phyloP scores from a whole-genome alignment of 2,797 vertebrate genomes.

The Pseudochirops corinnae region DNA sequence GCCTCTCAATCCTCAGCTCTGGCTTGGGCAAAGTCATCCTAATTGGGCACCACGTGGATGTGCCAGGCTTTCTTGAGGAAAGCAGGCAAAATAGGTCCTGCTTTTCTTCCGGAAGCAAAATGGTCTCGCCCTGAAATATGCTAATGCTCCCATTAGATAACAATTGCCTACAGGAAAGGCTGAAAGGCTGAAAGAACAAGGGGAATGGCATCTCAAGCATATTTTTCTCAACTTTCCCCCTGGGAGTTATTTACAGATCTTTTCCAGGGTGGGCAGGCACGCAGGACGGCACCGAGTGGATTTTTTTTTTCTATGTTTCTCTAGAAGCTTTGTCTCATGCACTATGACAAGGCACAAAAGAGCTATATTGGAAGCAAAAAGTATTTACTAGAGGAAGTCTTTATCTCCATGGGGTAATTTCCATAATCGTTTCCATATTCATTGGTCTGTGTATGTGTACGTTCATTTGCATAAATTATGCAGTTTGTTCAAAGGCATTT shows the following conservation, averaged over 20 bases:
- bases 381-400: constrained; percentile 26
- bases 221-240: background rate
- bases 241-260: constrained; percentile 50
- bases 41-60: background rate
- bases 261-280: constrained; percentile 1
- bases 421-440: constrained; percentile 42
- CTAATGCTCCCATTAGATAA: constrained; percentile 56
- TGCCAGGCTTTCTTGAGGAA: constrained; percentile 7
- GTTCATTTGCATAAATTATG: constrained; percentile 57
- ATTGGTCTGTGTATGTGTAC: constrained; percentile 22
- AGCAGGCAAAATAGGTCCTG: constrained; percentile 11
- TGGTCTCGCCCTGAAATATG: background rate
- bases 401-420: constrained; percentile 16
- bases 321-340: constrained; percentile 34
- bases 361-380: constrained; percentile 41
- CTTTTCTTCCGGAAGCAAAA: constrained; percentile 45
- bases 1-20: constrained; percentile 59
- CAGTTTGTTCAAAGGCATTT: constrained; percentile 10
- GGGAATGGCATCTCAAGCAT: constrained; percentile 32
- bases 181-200: constrained; percentile 51
- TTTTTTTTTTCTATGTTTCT: constrained; percentile 7
- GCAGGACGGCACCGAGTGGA: background rate
- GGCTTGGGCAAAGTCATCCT: constrained; percentile 7
- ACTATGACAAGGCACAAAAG: constrained; percentile 43
- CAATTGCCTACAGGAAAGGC: constrained; percentile 1